A percentile compares a stretch with the other conserved stretches of the same genome.
Conservation (phyloP, 1,140 invertebrate genomes). For the Atopsyche davidsoni region DNA sequence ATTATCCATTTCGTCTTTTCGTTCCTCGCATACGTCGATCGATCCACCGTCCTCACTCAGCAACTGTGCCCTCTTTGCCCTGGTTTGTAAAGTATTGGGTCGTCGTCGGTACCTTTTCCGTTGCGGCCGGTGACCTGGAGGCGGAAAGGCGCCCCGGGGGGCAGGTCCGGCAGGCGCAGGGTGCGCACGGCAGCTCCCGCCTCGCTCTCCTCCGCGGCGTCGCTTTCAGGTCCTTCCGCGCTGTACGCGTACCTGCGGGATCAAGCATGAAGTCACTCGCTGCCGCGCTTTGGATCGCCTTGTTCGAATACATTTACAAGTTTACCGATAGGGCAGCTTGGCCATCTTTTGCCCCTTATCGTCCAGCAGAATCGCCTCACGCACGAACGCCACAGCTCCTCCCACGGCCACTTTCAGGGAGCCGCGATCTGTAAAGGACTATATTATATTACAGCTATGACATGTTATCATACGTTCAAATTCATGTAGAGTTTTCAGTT, state of each 20-base stretch:
- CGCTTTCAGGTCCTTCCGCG: conserved; percentile 18
- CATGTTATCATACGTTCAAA: no score
- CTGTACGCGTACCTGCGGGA: no score
- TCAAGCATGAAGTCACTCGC: no score
- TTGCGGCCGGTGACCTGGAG: conserved; percentile 22
- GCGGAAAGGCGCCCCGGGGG: conserved; percentile 11
- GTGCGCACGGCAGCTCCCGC: conserved; percentile 10
- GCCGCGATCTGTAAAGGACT: conserved; percentile 22
- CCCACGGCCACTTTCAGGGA: conserved; percentile 32
- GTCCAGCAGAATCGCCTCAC: conserved; percentile 39
- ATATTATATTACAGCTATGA: no score
- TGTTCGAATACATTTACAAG: neutral
- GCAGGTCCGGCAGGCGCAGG: conserved; percentile 9
- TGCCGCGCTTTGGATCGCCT: neutral
- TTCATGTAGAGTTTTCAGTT: no score
- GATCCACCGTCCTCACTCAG: no score
- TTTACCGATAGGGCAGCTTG: conserved; percentile 41
- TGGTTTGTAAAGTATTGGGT: no score
- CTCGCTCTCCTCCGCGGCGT: conserved; percentile 15
- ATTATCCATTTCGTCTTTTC: no score
- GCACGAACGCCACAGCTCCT: conserved; percentile 39
- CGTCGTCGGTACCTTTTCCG: conserved; percentile 13
- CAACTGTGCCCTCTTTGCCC: no score
- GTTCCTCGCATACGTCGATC: no score
- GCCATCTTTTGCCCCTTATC: conserved; percentile 38